These are phyloP conservation scores for Hemicentrotus pulcherrimus DNA, from an alignment of 35 echinoderm and acorn worm genomes.

Conservation along the genomic window DNA sequence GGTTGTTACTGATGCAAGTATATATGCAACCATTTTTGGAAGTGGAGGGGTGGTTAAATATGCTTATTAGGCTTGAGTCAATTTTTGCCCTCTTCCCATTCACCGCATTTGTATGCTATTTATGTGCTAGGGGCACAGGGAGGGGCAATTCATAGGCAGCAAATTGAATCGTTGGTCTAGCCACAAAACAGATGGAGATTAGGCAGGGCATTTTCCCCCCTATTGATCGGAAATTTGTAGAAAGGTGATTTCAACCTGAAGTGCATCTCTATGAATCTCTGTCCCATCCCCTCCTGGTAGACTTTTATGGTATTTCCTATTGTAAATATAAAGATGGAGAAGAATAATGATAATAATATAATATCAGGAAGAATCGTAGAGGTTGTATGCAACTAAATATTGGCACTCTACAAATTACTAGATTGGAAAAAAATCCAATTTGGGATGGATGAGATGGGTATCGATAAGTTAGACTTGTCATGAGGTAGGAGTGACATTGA, in stretches of 20 bases:
- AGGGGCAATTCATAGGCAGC: background rate
- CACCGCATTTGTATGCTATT: background rate
- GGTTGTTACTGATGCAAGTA: too few relatives aligned
- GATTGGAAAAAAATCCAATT: too few relatives aligned
- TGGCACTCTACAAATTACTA: too few relatives aligned
- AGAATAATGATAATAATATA: background rate
- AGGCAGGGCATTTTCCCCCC: background rate
- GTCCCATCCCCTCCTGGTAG: background rate
- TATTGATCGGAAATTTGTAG: background rate
- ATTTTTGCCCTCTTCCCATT: too few relatives aligned
- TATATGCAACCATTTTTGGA: too few relatives aligned
- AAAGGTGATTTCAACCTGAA: background rate
- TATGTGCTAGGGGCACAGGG: background rate
- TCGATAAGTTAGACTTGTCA: too few relatives aligned
- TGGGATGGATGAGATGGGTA: too few relatives aligned
- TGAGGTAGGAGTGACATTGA: too few relatives aligned
- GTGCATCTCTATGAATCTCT: background rate
- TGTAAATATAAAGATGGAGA: background rate
- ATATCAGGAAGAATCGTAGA: too few relatives aligned
- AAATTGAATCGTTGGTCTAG: background rate
- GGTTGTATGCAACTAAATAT: too few relatives aligned
- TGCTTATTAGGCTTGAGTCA: too few relatives aligned
- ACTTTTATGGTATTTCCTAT: background rate
- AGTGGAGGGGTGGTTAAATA: too few relatives aligned
- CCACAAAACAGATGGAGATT: background rate